A percentile compares a stretch with the other conserved stretches of the same genome.
Evolutionary conservation across 2,113 vertebrate species (phyloP).

Genomic region (Cheilinus undulatus): DNA sequence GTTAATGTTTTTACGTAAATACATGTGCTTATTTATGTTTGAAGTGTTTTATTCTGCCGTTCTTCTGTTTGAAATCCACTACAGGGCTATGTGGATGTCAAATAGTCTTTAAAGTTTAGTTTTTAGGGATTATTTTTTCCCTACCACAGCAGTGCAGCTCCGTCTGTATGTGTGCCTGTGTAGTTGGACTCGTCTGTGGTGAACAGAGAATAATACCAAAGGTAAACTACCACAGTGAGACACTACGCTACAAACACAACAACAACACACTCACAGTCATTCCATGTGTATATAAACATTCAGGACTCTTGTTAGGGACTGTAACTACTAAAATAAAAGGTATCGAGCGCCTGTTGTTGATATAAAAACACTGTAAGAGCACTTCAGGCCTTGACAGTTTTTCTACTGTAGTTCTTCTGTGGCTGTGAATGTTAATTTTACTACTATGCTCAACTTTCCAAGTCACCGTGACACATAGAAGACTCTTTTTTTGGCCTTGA

Average conservation of each 20-base stretch:
- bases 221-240: conserved; percentile 70
- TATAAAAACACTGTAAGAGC: conserved; percentile 62
- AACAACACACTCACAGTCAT: conserved; percentile 57
- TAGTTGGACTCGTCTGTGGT: conserved; percentile 57
- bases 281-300: conserved; percentile 78
- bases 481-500: conserved; percentile 52
- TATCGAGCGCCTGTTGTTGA: conserved; percentile 54
- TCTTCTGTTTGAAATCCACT: conserved; percentile 11
- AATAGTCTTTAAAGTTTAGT: not conserved
- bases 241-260: conserved; percentile 47
- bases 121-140: conserved; percentile 34
- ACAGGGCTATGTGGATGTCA: conserved; percentile 24
- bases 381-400: conserved; percentile 67
- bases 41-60: not conserved
- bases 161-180: conserved; percentile 67
- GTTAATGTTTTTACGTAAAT: not conserved
- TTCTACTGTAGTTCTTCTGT: conserved; percentile 74
- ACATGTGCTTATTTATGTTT: conserved; percentile 1
- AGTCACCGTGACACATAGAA: conserved; percentile 49
- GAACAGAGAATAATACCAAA: conserved; percentile 82
- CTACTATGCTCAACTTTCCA: conserved; percentile 58
- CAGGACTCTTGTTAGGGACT: conserved; percentile 68
- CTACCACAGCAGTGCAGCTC: conserved; percentile 56
- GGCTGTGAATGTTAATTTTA: conserved; percentile 76
- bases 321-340: conserved; percentile 60